A percentile compares a stretch with the other conserved stretches of the same genome.
phyloP scores from a whole-genome alignment of 92 coral and sea anemone genomes.

The Scolanthus callimorphus region DNA sequence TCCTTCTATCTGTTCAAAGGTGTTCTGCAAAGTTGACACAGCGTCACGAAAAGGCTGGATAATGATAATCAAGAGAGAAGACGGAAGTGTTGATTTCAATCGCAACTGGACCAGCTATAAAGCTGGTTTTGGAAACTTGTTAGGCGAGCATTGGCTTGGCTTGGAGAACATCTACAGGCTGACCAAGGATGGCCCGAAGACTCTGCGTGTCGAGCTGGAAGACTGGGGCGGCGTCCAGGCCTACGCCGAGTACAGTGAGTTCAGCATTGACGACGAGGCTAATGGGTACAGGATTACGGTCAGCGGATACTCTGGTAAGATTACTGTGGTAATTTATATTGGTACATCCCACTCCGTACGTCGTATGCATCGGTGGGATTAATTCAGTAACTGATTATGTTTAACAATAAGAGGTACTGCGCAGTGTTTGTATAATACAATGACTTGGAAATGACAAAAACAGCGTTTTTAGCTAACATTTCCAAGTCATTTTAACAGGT shows the following conservation, averaged over 20 bases:
- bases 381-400: too few relatives aligned
- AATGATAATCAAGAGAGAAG: slow-evolving; percentile 42
- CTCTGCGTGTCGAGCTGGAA: slow-evolving; percentile 44
- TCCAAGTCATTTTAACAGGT: too few relatives aligned
- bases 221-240: slow-evolving; percentile 23
- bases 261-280: slow-evolving; percentile 20
- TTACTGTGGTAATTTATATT: too few relatives aligned
- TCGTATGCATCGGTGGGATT: too few relatives aligned
- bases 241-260: slow-evolving; percentile 37
- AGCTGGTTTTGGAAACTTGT: slow-evolving; percentile 49
- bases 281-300: slow-evolving; percentile 23
- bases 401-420: too few relatives aligned
- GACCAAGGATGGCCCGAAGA: slow-evolving; percentile 17
- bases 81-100: slow-evolving; percentile 41
- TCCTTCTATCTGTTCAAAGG: background rate
- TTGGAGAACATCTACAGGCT: slow-evolving; percentile 50
- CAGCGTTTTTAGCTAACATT: too few relatives aligned
- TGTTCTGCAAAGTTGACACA: background rate
- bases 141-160: slow-evolving; percentile 50
- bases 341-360: too few relatives aligned
- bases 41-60: slow-evolving; percentile 14
- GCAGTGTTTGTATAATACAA: too few relatives aligned
- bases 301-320: slow-evolving; percentile 37
- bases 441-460: too few relatives aligned
- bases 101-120: slow-evolving; percentile 40